phyloP scores from a whole-genome alignment of 2,113 vertebrate genomes.

The Macaca mulatta region DNA sequence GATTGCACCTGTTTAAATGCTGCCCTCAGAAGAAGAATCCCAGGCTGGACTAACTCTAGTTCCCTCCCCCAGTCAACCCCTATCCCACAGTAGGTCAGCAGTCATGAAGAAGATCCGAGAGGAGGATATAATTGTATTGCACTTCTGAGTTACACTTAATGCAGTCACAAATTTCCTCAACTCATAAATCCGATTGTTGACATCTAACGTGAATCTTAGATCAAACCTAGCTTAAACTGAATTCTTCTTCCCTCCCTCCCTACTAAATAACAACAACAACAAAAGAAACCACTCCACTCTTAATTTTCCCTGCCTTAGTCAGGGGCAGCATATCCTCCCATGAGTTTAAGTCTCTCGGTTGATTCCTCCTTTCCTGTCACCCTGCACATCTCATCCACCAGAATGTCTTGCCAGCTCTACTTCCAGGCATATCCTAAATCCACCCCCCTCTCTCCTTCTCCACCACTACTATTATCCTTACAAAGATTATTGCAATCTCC shows the following conservation, averaged over 20 bases:
- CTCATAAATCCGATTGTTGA: background rate
- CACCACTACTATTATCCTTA: too few species aligned
- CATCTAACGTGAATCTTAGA: background rate
- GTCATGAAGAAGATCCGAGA: background rate
- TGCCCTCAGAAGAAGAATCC: background rate
- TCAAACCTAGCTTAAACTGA: background rate
- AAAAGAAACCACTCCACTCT: background rate
- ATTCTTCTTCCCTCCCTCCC: background rate
- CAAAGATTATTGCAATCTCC: background rate
- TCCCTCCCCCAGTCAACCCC: fast-evolving
- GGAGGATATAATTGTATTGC: background rate
- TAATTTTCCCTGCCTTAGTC: background rate
- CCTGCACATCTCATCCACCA: background rate
- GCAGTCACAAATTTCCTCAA: background rate
- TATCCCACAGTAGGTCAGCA: background rate
- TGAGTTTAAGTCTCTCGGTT: background rate
- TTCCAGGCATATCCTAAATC: background rate
- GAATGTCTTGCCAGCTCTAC: background rate
- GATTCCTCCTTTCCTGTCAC: background rate
- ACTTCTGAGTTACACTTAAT: background rate
- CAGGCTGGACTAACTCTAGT: background rate
- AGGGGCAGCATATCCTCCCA: background rate
- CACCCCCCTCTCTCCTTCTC: background rate
- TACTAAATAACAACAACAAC: background rate
- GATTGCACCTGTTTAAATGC: background rate